Conservation (phyloP, 2,113 vertebrate genomes). For the Scomber japonicus region DNA sequence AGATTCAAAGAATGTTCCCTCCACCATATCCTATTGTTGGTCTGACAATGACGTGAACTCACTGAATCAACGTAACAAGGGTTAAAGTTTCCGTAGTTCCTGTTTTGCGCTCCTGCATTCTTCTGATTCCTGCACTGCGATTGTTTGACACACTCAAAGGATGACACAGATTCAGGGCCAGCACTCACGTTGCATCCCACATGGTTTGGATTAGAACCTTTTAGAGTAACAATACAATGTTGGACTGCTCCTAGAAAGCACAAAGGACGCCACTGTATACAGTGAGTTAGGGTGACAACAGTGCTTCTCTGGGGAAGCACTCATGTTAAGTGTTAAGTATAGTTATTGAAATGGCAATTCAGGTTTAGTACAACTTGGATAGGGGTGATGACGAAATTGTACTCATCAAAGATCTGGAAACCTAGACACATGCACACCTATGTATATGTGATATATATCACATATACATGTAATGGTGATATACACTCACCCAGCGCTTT, state of each 20-base stretch:
- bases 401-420: too few relatives aligned
- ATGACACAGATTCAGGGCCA: conserved; percentile 17
- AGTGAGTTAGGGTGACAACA: background rate
- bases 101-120: conserved; percentile 18
- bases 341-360: background rate
- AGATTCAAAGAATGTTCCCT: conserved; percentile 5
- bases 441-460: too few relatives aligned
- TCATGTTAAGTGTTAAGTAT: conserved; percentile 1
- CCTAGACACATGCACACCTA: too few relatives aligned
- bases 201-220: conserved; percentile 28
- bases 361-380: background rate
- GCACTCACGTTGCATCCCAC: conserved; percentile 2
- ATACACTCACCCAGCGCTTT: too few relatives aligned
- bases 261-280: background rate
- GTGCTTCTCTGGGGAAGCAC: background rate
- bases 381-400: too few relatives aligned
- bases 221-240: conserved; percentile 7
- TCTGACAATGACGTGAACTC: background rate
- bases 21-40: conserved; percentile 23
- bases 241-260: conserved; percentile 17
- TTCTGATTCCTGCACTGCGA: conserved; percentile 23
- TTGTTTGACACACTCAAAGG: conserved; percentile 8
- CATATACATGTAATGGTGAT: too few relatives aligned
- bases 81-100: background rate
- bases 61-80: background rate